Base-by-base conservation (phyloP, 2,797 vertebrate genomes). In the Otolemur crassicaudatus region DNA sequence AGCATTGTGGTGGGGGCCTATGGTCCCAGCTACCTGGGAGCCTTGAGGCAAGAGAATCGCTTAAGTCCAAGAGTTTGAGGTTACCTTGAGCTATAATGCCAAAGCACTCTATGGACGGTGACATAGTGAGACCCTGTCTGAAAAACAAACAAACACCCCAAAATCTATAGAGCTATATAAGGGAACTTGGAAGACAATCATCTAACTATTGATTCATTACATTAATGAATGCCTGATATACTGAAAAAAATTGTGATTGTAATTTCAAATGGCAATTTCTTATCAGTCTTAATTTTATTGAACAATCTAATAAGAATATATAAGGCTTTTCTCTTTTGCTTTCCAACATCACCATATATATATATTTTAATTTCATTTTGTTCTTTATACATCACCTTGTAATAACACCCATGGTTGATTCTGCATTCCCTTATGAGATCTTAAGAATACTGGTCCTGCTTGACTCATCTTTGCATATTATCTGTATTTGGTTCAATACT, bases 281-380 rank as follows among this genome's bases (percentile, higher is more conserved):
- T 84, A 29, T 75, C 2, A 72, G 2, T 40, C 29, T 83, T 61
- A n/a, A 77, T 58, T 1, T 92, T 81, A 70, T 4, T 85, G 61
- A 92, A 49, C 2, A 77, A 49, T 37, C 34, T 81, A 56, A 43
- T 2, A 4, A 67, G 2, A n/a, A 31, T n/a, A n/a, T 53, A 2
- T 5, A 31, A 87, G 5, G 0, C 2, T 72, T 22, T 91, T 80
- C 13, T 92, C 7, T 77, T 86, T 25, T 29, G 1, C n/a, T 10
- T 0, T 13, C 17, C 25, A 63, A 3, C 3, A 34, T 80, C 12
- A 31, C 0, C 0, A 1, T 65, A 70, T 53, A 17, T 16, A 43
- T 20, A 3, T 77, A n/a, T 43, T 90, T 17, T 76, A n/a, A 77
- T 72, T 82, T 76, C n/a, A 77, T 72, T 82, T 87, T 84, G 0